Evolutionary conservation across 2,888 invertebrate species (phyloP).

Genomic region (Galeruca laticollis): DNA sequence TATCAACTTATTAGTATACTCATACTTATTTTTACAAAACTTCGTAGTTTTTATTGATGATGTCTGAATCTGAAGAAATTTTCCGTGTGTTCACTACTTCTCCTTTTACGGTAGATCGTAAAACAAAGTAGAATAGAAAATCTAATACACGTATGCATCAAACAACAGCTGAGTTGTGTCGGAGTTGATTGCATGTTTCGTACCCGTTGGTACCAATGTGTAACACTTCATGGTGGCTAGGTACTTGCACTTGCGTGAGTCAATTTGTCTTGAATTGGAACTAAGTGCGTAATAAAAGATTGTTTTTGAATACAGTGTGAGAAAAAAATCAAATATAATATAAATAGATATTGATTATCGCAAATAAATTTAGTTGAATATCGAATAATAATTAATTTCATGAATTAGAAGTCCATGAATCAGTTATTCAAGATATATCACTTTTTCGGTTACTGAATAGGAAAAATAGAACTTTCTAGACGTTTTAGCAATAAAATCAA

Average conservation of each 20-base stretch:
- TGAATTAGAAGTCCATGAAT: too few species aligned
- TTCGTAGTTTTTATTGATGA: background rate
- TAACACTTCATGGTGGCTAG: slow-evolving; percentile 57
- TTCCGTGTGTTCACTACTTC: background rate
- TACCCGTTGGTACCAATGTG: slow-evolving; percentile 55
- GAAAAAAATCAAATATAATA: background rate
- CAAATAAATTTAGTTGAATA: background rate
- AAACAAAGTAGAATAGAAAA: slow-evolving; percentile 6
- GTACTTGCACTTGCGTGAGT: slow-evolving; percentile 40
- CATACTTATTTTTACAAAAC: background rate
- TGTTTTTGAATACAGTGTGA: background rate
- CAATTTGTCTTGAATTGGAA: slow-evolving; percentile 17
- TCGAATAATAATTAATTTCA: too few species aligned
- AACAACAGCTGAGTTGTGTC: slow-evolving; percentile 19
- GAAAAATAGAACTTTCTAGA: too few species aligned
- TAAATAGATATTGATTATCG: background rate
- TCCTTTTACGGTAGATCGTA: background rate
- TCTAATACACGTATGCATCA: slow-evolving; percentile 3
- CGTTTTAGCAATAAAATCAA: too few species aligned
- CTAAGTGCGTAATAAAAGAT: background rate
- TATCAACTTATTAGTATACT: too few species aligned
- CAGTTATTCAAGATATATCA: too few species aligned
- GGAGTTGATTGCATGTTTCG: slow-evolving; percentile 37
- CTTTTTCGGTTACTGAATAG: too few species aligned
- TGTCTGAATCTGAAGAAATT: background rate